phyloP scores from a whole-genome alignment of 1,140 invertebrate species.

The Nasonia giraulti region DNA sequence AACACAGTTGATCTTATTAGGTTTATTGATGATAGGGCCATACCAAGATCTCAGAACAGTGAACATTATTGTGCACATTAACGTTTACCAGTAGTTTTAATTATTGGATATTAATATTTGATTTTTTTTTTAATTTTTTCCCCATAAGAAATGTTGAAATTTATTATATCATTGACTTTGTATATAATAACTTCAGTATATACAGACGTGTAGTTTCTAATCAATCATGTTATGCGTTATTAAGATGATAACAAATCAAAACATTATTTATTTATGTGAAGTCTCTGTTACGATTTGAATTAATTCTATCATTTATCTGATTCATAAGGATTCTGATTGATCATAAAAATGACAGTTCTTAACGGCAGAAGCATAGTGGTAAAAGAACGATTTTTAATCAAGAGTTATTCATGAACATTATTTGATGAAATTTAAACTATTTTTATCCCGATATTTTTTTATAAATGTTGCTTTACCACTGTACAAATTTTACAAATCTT shows the following conservation, averaged over 20 bases:
- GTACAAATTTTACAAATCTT: constrained; percentile 33
- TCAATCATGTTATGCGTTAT: constrained; percentile 54
- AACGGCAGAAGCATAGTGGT: constrained; percentile 3
- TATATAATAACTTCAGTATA: constrained; percentile 57
- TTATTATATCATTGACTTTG: constrained; percentile 55
- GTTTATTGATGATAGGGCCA: constrained; percentile 46
- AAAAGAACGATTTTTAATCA: constrained; percentile 24
- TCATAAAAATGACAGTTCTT: constrained; percentile 11
- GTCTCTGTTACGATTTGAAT: constrained; percentile 33
- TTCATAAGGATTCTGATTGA: constrained; percentile 23
- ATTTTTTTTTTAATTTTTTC: constrained; percentile 30
- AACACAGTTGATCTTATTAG: constrained; percentile 38
- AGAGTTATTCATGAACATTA: background rate
- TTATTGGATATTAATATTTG: constrained; percentile 41
- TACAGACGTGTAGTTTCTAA: constrained; percentile 58
- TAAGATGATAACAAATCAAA: background rate
- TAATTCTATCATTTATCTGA: constrained; percentile 33
- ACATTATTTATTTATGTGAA: constrained; percentile 21
- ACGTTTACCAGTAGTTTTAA: constrained; percentile 49
- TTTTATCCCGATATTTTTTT: constrained; percentile 43
- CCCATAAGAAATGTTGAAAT: constrained; percentile 20
- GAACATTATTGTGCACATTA: constrained; percentile 49
- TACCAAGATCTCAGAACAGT: constrained; percentile 48
- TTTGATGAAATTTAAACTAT: constrained; percentile 30
- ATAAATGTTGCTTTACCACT: constrained; percentile 41